Percentiles rank a stretch among this genome's conserved stretches.
These are phyloP conservation scores for Phlogophora meticulosa DNA, from an alignment of 2,888 invertebrate species.

Conservation along the genomic window DNA sequence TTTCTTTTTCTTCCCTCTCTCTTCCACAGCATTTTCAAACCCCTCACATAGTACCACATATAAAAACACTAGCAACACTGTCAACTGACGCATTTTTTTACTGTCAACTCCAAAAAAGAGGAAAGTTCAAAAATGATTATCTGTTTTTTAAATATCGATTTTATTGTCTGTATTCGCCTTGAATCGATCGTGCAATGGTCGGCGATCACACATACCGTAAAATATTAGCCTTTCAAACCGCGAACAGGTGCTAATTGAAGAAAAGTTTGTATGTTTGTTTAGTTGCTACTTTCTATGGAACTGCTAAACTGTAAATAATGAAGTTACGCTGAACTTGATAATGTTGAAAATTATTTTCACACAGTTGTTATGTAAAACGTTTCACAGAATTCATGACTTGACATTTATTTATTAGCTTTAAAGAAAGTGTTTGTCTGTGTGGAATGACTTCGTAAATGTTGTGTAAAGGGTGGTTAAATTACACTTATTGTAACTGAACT, in stretches of 20 bases:
- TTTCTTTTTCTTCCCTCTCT: conserved; percentile 86
- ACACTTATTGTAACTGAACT: conserved; percentile 30
- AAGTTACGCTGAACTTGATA: conserved; percentile 75
- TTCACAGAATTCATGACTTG: conserved; percentile 30
- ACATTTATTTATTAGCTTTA: conserved; percentile 15
- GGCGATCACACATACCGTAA: conserved; percentile 32
- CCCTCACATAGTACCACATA: conserved; percentile 69
- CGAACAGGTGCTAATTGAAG: conserved; percentile 70
- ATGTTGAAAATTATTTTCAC: conserved; percentile 66
- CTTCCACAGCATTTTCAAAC: conserved; percentile 71
- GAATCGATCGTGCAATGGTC: conserved; percentile 45
- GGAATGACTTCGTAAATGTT: conserved; percentile 15
- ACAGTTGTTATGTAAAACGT: conserved; percentile 50
- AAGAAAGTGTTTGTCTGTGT: conserved; percentile 25
- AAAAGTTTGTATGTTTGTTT: conserved; percentile 66
- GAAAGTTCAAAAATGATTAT: conserved; percentile 10
- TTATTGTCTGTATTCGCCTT: conserved; percentile 51
- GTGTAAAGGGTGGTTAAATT: conserved; percentile 16
- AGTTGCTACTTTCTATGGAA: conserved; percentile 61
- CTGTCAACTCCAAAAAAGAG: conserved; percentile 28
- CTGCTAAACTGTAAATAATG: conserved; percentile 69
- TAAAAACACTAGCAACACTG: conserved; percentile 65
- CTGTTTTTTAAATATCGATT: conserved; percentile 15
- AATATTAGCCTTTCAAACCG: conserved; percentile 39
- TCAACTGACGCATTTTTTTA: conserved; percentile 64